A percentile compares a stretch with the other conserved stretches of the same genome.
phyloP scores from a whole-genome alignment of 2,113 vertebrate genomes.

The Perca fluviatilis region DNA sequence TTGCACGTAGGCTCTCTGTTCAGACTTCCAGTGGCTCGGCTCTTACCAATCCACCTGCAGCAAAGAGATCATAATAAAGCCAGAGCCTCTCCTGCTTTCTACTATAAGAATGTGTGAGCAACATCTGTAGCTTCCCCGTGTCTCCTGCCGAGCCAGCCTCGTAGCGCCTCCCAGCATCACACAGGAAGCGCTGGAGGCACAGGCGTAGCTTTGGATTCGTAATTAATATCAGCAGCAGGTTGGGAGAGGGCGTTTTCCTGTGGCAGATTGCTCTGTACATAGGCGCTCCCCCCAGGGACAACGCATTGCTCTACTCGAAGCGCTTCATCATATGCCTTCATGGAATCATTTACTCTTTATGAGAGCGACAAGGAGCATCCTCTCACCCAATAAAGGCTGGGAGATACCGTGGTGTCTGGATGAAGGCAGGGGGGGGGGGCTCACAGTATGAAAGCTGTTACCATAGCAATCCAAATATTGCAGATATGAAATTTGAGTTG shows the following conservation, averaged over 20 bases:
- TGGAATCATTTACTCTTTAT: conserved; percentile 78
- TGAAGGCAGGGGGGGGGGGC: conserved; percentile 30
- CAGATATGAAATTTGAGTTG: conserved; percentile 62
- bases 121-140: conserved; percentile 63
- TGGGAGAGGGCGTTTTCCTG: conserved; percentile 63
- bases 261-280: conserved; percentile 62
- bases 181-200: conserved; percentile 54
- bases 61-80: conserved; percentile 30
- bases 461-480: conserved; percentile 83
- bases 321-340: conserved; percentile 67
- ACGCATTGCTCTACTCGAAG: conserved; percentile 25
- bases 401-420: conserved; percentile 64
- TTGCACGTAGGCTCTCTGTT: conserved; percentile 6
- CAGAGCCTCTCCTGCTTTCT: conserved; percentile 30
- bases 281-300: conserved; percentile 74
- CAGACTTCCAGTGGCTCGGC: conserved; percentile 8
- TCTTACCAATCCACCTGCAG: conserved; percentile 48
- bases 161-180: conserved; percentile 26
- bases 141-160: conserved; percentile 25
- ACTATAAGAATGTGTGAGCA: conserved; percentile 34
- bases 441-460: conserved; percentile 69
- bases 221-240: conserved; percentile 82
- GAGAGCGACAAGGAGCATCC: conserved; percentile 69
- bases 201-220: conserved; percentile 49
- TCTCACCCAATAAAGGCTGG: conserved; percentile 67